Percentiles rank a stretch among this genome's conserved stretches.
Conservation (phyloP, 2,888 invertebrate genomes). For the Chydorus sphaericus region DNA sequence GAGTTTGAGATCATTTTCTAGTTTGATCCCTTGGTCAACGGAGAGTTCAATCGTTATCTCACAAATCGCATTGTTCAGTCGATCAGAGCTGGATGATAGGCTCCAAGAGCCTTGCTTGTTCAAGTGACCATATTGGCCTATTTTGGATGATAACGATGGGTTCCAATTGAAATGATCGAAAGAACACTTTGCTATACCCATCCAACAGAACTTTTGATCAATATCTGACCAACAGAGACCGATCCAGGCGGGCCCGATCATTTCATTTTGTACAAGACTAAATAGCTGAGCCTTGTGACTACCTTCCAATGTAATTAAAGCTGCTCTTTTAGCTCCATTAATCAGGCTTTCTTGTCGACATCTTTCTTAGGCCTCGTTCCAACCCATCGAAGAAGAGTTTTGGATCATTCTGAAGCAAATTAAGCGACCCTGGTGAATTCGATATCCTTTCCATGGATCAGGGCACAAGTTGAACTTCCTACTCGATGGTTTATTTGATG, state of each 20-base stretch:
- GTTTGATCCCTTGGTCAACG: no score
- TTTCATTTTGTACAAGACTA: not conserved
- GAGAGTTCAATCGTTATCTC: no score
- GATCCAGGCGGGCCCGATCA: slow-evolving; percentile 8
- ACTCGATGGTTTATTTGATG: no score
- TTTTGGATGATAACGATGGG: no score
- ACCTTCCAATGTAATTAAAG: not conserved
- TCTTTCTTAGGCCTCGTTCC: not conserved
- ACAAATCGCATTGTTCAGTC: no score
- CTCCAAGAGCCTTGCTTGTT: no score
- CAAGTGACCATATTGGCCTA: no score
- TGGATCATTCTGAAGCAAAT: not conserved
- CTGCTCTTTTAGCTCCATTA: not conserved
- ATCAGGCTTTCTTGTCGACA: not conserved
- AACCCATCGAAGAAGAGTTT: not conserved
- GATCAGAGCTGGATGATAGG: not conserved
- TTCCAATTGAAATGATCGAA: slow-evolving; percentile 2
- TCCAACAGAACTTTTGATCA: not conserved
- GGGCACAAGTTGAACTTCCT: slow-evolving; percentile 9
- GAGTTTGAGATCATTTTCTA: no score
- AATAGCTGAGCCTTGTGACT: not conserved
- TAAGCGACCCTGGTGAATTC: not conserved
- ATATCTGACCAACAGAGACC: slow-evolving; percentile 2
- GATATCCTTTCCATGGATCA: not conserved
- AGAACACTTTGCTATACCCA: not conserved